phyloP scores from a whole-genome alignment of 2,113 vertebrate species.

The cattle (Bos taurus) region ARS-UCD2.0 NC_037337.1:92575001-92575500 shows the following conservation, averaged over 20 bases:
- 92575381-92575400: not conserved
- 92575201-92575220: not conserved
- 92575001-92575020: not conserved
- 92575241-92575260: not conserved
- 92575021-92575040: not conserved
- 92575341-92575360: not conserved
- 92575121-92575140: not conserved
- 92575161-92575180: not conserved
- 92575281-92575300: not conserved
- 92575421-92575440: not conserved
- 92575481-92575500: not conserved
- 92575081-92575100: no score
- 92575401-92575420: not conserved
- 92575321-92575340: not conserved
- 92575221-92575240: not conserved
- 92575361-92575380: not conserved
- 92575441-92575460: not conserved
- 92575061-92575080: no score
- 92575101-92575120: not conserved
- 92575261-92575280: not conserved
- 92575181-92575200: not conserved
- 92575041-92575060: not conserved
- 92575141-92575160: not conserved
- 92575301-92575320: not conserved
- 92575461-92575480: not conserved